A percentile compares a stretch with the other conserved stretches of the same genome.
Evolutionary conservation across 2,797 vertebrate genomes (phyloP).

Genomic region (Xenopus petersii): DNA sequence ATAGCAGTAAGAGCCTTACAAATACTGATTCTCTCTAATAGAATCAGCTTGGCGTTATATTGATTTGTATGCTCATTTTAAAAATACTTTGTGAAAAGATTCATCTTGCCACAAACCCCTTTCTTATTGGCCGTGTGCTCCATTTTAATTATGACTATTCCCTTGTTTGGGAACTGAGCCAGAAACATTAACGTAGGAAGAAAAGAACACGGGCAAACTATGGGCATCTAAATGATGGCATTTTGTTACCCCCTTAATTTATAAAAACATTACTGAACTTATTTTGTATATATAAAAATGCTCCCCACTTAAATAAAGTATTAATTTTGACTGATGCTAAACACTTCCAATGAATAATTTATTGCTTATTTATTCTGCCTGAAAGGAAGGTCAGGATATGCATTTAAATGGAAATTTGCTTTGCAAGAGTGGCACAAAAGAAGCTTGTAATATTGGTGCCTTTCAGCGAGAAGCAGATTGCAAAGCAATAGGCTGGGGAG

Average conservation of each 20-base stretch:
- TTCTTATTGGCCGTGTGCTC: background rate
- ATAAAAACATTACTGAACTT: conserved; percentile 34
- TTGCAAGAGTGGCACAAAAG: conserved; percentile 45
- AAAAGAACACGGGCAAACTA: background rate
- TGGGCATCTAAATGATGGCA: conserved; percentile 10
- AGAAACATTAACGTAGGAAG: background rate
- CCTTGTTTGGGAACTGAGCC: conserved; percentile 1
- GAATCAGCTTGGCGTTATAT: no score
- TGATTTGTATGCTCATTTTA: no score
- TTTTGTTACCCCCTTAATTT: conserved; percentile 27
- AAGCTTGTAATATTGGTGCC: conserved; percentile 36
- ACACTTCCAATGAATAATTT: conserved; percentile 58
- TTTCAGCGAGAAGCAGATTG: conserved; percentile 46
- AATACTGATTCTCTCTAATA: no score
- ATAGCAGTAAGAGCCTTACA: no score
- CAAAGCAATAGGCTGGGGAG: conserved; percentile 32
- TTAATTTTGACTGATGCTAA: conserved; percentile 59
- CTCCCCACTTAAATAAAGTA: conserved; percentile 41
- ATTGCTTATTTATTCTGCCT: conserved; percentile 59
- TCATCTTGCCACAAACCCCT: background rate
- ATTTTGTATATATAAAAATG: conserved; percentile 15
- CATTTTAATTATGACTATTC: conserved; percentile 12
- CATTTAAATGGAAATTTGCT: conserved; percentile 58
- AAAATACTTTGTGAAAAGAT: no score
- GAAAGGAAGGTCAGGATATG: conserved; percentile 53